Percentiles rank a stretch among this genome's conserved stretches.
Evolutionary conservation across 2,888 invertebrate genomes (phyloP).

Genomic region (Trichogramma dendrolimi): DNA sequence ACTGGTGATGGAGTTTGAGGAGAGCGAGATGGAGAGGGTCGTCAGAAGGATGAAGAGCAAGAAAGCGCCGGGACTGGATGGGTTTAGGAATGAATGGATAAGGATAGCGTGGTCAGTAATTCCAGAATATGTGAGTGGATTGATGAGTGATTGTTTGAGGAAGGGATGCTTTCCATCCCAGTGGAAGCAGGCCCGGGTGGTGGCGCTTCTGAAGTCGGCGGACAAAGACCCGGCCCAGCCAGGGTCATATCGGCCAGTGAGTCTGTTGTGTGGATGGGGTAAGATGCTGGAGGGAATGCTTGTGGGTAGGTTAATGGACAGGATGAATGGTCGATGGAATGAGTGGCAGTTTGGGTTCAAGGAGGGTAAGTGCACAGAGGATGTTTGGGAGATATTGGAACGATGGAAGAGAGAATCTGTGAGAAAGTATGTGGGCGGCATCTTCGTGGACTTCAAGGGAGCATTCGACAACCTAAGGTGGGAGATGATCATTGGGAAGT

Average conservation of each 20-base stretch:
- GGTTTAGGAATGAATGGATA: slow-evolving; percentile 10
- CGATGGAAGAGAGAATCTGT: too few relatives aligned
- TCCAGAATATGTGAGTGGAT: slow-evolving; percentile 2
- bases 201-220: neutral
- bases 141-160: slow-evolving; percentile 6
- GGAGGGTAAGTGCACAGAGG: neutral
- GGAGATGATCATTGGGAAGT: too few relatives aligned
- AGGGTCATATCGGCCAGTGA: slow-evolving; percentile 13
- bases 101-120: neutral
- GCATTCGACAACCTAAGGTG: too few relatives aligned
- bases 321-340: slow-evolving; percentile 7
- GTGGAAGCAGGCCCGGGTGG: slow-evolving; percentile 8
- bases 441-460: slow-evolving; percentile 6
- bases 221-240: neutral
- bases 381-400: too few relatives aligned
- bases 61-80: too few relatives aligned
- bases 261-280: slow-evolving; percentile 1
- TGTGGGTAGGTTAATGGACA: slow-evolving; percentile 1
- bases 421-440: neutral
- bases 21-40: too few relatives aligned
- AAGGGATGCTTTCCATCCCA: neutral
- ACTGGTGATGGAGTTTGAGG: too few relatives aligned
- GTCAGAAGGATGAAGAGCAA: too few relatives aligned
- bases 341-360: slow-evolving; percentile 7
- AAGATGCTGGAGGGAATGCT: slow-evolving; percentile 13